Evolutionary conservation across 23 tunicate genomes (phyloP).

Genomic region (Styela clava): DNA sequence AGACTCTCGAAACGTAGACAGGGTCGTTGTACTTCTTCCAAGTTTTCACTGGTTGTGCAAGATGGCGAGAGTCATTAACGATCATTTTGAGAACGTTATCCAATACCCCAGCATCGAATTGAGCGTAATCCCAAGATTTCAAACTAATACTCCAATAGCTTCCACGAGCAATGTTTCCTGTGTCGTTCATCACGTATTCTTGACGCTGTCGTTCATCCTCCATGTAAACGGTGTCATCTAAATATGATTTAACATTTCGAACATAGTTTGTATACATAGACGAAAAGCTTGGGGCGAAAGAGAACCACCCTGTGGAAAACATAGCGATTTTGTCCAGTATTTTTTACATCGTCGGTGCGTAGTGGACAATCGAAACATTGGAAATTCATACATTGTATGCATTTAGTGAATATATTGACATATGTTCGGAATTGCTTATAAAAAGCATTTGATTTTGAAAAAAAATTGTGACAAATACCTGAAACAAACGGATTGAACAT

Average conservation of each 20-base stretch:
- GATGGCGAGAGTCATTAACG: slow-evolving; percentile 40
- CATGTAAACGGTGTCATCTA: slow-evolving; percentile 81
- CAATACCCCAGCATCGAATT: slow-evolving; percentile 78
- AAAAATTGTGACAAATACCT: too few species aligned
- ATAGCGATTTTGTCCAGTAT: too few species aligned
- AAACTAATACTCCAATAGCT: slow-evolving; percentile 31
- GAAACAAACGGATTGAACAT: slow-evolving; percentile 51
- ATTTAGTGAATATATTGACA: too few species aligned
- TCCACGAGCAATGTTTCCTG: slow-evolving; percentile 56
- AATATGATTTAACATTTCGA: too few species aligned
- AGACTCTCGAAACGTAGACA: slow-evolving; percentile 71
- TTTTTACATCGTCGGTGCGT: too few species aligned
- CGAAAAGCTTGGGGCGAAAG: too few species aligned
- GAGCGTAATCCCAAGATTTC: slow-evolving; percentile 81
- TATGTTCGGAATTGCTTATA: too few species aligned
- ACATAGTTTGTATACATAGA: too few species aligned
- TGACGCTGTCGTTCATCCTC: slow-evolving; percentile 46
- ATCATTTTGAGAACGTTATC: slow-evolving; percentile 78
- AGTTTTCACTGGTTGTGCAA: slow-evolving; percentile 53
- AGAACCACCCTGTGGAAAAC: too few species aligned
- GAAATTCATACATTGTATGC: too few species aligned
- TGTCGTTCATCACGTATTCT: slow-evolving; percentile 69
- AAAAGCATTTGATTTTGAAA: too few species aligned
- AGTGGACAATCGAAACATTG: too few species aligned
- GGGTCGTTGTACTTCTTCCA: slow-evolving; percentile 56